These are phyloP conservation scores for Aphidius ervi DNA, from an alignment of 1,140 invertebrate species.

Conservation along the genomic window DNA sequence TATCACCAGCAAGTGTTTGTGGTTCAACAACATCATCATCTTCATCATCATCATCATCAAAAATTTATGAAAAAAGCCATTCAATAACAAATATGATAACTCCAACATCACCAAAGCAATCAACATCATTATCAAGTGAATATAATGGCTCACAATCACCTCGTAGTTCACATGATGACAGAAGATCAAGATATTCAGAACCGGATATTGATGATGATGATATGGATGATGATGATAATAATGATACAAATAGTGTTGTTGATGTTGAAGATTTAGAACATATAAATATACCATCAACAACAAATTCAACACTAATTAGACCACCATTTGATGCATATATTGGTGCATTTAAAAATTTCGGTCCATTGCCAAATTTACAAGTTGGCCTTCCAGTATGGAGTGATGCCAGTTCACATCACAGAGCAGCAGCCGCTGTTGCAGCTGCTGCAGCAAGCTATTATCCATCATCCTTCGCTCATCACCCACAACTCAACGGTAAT, in stretches of 20 bases:
- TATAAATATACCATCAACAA: slow-evolving; percentile 14
- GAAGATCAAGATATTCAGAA: slow-evolving; percentile 39
- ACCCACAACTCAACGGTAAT: slow-evolving; percentile 43
- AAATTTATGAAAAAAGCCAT: slow-evolving; percentile 17
- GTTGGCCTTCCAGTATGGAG: slow-evolving; percentile 38
- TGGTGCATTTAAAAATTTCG: slow-evolving; percentile 40
- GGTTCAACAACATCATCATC: slow-evolving; percentile 15
- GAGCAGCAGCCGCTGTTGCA: slow-evolving; percentile 33
- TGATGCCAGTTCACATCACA: slow-evolving; percentile 31
- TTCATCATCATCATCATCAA: slow-evolving; percentile 9
- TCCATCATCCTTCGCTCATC: slow-evolving; percentile 44
- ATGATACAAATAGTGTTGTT: slow-evolving; percentile 31
- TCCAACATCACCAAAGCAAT: slow-evolving; percentile 16
- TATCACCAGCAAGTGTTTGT: slow-evolving; percentile 13
- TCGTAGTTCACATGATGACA: slow-evolving; percentile 36
- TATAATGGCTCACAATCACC: slow-evolving; percentile 31
- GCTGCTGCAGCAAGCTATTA: slow-evolving; percentile 42
- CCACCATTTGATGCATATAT: slow-evolving; percentile 46
- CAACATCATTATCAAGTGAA: slow-evolving; percentile 15
- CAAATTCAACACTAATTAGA: slow-evolving; percentile 35
- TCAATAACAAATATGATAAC: slow-evolving; percentile 17
- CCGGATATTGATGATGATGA: slow-evolving; percentile 43
- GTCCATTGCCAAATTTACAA: slow-evolving; percentile 33
- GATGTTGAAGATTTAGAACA: slow-evolving; percentile 45
- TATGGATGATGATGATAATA: slow-evolving; percentile 19